Evolutionary conservation across 2,888 invertebrate genomes (phyloP).

Genomic region (Anthrax anthrax): DNA sequence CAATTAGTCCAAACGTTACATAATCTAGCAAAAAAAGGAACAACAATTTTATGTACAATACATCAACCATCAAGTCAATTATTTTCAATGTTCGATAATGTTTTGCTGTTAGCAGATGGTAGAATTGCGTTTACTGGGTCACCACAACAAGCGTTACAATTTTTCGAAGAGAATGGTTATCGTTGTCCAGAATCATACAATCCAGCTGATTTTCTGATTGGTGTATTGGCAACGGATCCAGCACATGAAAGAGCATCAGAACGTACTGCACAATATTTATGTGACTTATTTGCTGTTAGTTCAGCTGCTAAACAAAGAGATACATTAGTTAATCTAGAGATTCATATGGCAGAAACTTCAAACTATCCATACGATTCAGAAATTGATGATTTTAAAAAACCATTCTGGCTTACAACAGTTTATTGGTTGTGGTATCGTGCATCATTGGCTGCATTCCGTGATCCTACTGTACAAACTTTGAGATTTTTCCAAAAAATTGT

Average conservation of each 20-base stretch:
- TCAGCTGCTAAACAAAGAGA: constrained; percentile 63
- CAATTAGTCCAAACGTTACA: constrained; percentile 61
- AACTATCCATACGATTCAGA: constrained; percentile 34
- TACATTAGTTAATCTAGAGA: constrained; percentile 55
- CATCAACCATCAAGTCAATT: constrained; percentile 87
- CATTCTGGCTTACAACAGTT: constrained; percentile 57
- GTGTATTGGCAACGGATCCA: constrained; percentile 64
- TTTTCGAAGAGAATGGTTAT: constrained; percentile 64
- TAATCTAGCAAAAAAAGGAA: constrained; percentile 56
- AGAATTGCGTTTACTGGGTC: constrained; percentile 72
- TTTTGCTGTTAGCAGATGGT: constrained; percentile 74
- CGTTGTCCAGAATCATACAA: constrained; percentile 70
- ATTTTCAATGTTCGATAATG: constrained; percentile 67
- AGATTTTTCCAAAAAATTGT: constrained; percentile 73
- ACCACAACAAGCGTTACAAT: constrained; percentile 45
- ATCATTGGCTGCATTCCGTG: constrained; percentile 55
- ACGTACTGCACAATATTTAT: constrained; percentile 53
- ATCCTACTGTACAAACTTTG: constrained; percentile 64
- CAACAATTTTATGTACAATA: constrained; percentile 82
- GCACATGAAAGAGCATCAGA: constrained; percentile 59
- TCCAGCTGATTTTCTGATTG: constrained; percentile 81
- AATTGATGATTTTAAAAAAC: constrained; percentile 36
- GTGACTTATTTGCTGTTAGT: constrained; percentile 64
- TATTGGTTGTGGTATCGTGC: constrained; percentile 63
- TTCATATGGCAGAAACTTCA: constrained; percentile 45